Conservation (phyloP, 2,113 vertebrate genomes). For the Oxyruncus cristatus region DNA sequence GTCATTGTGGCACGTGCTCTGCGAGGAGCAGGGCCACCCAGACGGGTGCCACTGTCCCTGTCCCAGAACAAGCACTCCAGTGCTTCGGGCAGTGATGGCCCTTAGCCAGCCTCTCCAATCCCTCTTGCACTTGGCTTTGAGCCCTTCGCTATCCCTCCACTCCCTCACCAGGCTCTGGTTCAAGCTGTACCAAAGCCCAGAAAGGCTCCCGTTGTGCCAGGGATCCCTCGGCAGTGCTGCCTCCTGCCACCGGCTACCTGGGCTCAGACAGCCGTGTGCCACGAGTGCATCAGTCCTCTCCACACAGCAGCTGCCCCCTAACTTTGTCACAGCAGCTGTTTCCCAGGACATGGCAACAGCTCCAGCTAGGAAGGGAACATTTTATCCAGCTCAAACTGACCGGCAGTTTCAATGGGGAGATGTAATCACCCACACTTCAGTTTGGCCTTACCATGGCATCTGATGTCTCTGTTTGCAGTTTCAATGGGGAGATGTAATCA, state of each 20-base stretch:
- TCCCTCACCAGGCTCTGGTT: background rate
- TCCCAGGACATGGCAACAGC: background rate
- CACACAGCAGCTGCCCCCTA: background rate
- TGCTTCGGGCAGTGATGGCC: rapidly evolving
- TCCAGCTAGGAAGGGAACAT: constrained; percentile 42
- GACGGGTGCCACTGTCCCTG: background rate
- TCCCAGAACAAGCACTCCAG: background rate
- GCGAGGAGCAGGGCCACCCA: rapidly evolving
- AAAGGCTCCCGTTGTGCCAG: rapidly evolving
- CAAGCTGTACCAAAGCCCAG: background rate
- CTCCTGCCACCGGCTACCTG: background rate
- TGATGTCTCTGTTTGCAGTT: background rate
- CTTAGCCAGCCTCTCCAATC: background rate
- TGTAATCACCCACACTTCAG: constrained; percentile 28
- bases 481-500: constrained; percentile 47
- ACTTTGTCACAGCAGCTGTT: constrained; percentile 39
- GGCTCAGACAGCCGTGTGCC: rapidly evolving
- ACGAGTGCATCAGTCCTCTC: background rate
- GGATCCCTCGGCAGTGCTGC: rapidly evolving
- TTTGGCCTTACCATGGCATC: constrained; percentile 14
- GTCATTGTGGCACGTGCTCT: rapidly evolving
- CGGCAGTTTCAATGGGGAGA: constrained; percentile 32
- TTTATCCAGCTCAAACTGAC: constrained; percentile 32
- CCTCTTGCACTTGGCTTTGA: background rate
- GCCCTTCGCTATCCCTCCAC: background rate